Percentiles rank a stretch among this genome's conserved stretches.
Evolutionary conservation across 2,888 invertebrate species (phyloP).

Genomic region (Embidobia sp.): DNA sequence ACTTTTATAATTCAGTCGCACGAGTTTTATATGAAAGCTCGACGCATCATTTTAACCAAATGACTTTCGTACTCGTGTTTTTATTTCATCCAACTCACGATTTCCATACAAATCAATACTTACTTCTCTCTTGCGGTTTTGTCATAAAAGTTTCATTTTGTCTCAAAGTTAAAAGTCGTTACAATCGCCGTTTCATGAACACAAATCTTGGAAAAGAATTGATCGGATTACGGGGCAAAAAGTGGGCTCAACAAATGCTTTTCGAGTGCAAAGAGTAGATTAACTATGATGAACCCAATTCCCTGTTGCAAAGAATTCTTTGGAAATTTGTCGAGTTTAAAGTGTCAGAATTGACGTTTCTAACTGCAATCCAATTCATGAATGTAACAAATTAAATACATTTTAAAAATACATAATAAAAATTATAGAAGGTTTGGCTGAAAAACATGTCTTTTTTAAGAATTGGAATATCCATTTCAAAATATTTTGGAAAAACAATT

Average conservation of each 20-base stretch:
- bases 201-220: conserved; percentile 5
- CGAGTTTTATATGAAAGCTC: no score
- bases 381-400: no score
- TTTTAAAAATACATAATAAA: no score
- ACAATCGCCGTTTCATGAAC: conserved; percentile 14
- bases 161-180: conserved; percentile 1
- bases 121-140: conserved; percentile 3
- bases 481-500: no score
- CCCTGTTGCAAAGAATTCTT: conserved; percentile 1
- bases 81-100: conserved; percentile 16
- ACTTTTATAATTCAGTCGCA: no score
- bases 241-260: neutral
- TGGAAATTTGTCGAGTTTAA: conserved; percentile 7
- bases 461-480: no score
- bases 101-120: conserved; percentile 18
- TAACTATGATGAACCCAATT: conserved; percentile 9
- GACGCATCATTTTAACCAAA: no score
- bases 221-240: neutral
- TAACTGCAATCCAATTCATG: no score
- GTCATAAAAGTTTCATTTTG: neutral
- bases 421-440: no score
- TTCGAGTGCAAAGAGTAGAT: conserved; percentile 5
- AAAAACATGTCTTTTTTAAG: no score
- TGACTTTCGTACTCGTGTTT: no score
- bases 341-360: no score